phyloP scores from a whole-genome alignment of 2,888 invertebrate genomes.

The Plusia festucae region DNA sequence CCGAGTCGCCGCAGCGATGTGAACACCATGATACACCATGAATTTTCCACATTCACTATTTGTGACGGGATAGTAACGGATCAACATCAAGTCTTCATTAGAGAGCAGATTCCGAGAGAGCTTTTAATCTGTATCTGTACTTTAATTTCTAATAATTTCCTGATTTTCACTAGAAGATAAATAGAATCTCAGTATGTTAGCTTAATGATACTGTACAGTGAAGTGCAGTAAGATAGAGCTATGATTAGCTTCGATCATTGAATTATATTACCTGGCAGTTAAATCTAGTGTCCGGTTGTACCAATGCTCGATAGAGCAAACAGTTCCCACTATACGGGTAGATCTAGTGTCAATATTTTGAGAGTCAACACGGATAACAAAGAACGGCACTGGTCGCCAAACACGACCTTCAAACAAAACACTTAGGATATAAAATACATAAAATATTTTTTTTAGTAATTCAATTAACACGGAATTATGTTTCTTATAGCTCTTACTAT shows the following conservation, averaged over 20 bases:
- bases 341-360: slow-evolving; percentile 79
- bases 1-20: slow-evolving; percentile 58
- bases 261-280: slow-evolving; percentile 9
- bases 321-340: slow-evolving; percentile 63
- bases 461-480: slow-evolving; percentile 59
- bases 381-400: slow-evolving; percentile 83
- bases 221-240: background rate
- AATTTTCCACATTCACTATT: slow-evolving; percentile 61
- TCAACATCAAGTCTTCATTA: slow-evolving; percentile 25
- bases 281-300: slow-evolving; percentile 15
- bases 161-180: slow-evolving; percentile 3
- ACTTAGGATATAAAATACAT: slow-evolving; percentile 70
- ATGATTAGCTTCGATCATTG: background rate
- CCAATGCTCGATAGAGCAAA: slow-evolving; percentile 56
- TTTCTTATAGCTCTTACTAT: slow-evolving; percentile 56
- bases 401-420: slow-evolving; percentile 81
- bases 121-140: background rate
- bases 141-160: slow-evolving; percentile 3
- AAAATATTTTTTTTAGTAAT: slow-evolving; percentile 62
- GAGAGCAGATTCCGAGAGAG: slow-evolving; percentile 3
- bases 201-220: slow-evolving; percentile 3
- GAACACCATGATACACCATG: slow-evolving; percentile 53
- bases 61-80: slow-evolving; percentile 39
- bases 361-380: slow-evolving; percentile 82
- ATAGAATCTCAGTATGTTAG: background rate